Evolutionary conservation across 2,113 vertebrate species (phyloP).

Genomic region (Micronycteris hirsuta): DNA sequence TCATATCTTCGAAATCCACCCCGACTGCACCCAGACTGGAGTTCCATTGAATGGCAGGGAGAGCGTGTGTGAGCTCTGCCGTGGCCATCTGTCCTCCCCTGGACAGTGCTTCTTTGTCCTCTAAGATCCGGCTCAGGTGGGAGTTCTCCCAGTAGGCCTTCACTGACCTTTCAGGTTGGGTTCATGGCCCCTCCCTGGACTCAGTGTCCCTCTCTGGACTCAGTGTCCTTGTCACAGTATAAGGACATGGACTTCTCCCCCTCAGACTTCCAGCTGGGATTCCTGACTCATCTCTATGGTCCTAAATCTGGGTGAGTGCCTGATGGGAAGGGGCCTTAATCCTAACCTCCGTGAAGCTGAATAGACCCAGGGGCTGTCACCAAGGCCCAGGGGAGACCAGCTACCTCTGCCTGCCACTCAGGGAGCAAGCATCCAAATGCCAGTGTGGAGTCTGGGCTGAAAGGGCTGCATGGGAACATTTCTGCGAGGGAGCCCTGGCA

Average conservation of each 20-base stretch:
- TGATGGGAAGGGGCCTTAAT: background rate
- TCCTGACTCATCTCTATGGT: background rate
- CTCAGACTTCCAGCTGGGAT: background rate
- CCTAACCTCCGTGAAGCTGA: background rate
- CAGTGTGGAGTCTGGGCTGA: background rate
- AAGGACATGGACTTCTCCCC: background rate
- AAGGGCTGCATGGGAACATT: background rate
- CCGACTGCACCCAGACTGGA: too few relatives aligned
- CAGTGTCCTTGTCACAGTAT: background rate
- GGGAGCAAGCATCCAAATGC: background rate
- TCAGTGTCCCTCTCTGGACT: background rate
- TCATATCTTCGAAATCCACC: background rate
- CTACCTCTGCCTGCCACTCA: background rate
- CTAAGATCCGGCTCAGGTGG: background rate
- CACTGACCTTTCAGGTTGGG: background rate
- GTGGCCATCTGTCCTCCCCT: background rate
- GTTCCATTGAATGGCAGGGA: background rate
- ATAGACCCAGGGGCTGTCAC: background rate
- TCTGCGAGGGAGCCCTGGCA: background rate
- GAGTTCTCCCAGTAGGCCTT: background rate
- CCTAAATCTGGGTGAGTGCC: background rate
- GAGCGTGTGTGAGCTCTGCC: fast-evolving
- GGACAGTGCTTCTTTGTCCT: background rate
- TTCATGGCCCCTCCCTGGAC: background rate
- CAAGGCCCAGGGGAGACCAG: background rate